Evolutionary conservation across 2,113 vertebrate species (phyloP), one percentile per base, ranked within the genome.

Genomic region (Sylvietta virens): DNA sequence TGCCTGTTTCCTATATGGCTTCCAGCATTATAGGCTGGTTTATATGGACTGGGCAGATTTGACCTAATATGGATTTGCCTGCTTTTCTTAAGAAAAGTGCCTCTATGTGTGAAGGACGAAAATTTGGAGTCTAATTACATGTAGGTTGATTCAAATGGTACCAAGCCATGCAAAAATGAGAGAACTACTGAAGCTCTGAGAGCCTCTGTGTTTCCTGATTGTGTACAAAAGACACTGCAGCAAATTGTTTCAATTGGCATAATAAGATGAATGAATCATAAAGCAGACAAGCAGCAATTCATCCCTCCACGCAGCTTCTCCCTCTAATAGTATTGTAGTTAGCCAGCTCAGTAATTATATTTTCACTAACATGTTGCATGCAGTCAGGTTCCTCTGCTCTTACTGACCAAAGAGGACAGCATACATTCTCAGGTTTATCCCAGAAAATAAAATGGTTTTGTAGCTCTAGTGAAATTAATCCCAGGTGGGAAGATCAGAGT

Each of bases 211-310:
- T 94, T 92, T 95, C 80, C 47, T 91, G 51, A 40, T 66, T 81
- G 76, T 78, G 22, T 91, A 96, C 95, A 91, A 93, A 95, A 96
- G 86, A 96, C 95, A 95, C 86, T 95, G 91, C 77, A 94, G 82
- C 88, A 96, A 95, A 97, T 94, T 96, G 94, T 97, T 97, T 97
- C 88, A 1, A 91, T 67, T 95, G 91, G 80, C 88, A 91, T 95
- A 93, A 93, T 97, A 87, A 92, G 90, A 93, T 81, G 96, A 96
- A 93, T 96, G 95, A 94, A 96, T 95, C 94, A 97, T 96, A 97
- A 93, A 92, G 76, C 83, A 96, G 85, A 97, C 95, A 97, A 97
- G 84, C 69, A 95, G 47, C 95, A 94, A 95, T 96, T 96, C 96
- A 95, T 92, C 60, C 60, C 44, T 94, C 15, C 39, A n/a, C 2